phyloP scores from a whole-genome alignment of 1,140 invertebrate species.

The Tigriopus japonicus region DNA sequence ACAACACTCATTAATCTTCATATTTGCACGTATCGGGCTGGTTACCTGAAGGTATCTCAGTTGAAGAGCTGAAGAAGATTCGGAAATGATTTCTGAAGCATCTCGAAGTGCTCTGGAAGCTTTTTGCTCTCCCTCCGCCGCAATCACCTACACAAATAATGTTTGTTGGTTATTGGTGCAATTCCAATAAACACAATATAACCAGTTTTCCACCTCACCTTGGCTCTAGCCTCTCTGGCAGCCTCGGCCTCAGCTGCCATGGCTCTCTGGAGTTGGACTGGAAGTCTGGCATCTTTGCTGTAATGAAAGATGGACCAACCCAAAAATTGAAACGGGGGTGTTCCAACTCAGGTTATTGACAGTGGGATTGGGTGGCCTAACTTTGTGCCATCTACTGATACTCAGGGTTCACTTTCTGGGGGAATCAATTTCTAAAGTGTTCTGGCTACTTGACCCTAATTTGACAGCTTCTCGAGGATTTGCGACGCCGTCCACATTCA shows the following conservation, averaged over 20 bases:
- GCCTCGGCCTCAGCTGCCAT: not conserved
- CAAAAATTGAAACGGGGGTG: no score
- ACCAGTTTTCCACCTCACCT: not conserved
- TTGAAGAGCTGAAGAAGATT: constrained; percentile 20
- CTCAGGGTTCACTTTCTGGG: no score
- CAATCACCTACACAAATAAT: constrained; percentile 30
- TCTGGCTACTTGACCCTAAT: no score
- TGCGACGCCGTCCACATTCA: no score
- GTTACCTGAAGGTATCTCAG: constrained; percentile 20
- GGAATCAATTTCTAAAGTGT: no score
- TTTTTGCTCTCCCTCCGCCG: constrained; percentile 34
- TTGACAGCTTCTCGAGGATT: no score
- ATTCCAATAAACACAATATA: not conserved
- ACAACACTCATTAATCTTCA: no score
- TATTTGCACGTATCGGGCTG: not conserved
- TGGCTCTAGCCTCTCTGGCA: not conserved
- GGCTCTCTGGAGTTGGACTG: not conserved
- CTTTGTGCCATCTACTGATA: no score
- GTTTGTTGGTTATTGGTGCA: not conserved
- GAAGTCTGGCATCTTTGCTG: constrained; percentile 1
- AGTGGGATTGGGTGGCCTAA: no score
- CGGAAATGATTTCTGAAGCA: constrained; percentile 30
- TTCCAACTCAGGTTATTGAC: no score
- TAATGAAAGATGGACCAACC: not conserved
- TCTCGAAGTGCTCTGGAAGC: constrained; percentile 31